Percentiles rank a stretch among this genome's conserved stretches.
These are phyloP conservation scores for Dendropsophus ebraccatus DNA, from an alignment of 2,113 vertebrate genomes.

Conservation along the genomic window DNA sequence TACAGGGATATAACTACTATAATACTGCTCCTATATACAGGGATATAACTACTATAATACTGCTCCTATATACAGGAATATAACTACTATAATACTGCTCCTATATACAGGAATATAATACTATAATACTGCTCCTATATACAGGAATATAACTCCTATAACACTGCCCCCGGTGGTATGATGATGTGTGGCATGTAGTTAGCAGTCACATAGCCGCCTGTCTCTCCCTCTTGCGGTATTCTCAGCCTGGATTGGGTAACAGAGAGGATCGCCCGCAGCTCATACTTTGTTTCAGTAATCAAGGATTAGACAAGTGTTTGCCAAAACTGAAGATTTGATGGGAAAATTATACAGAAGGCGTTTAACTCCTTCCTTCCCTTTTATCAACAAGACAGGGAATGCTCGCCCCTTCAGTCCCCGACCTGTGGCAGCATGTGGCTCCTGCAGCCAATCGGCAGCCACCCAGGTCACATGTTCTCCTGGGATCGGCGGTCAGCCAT, in stretches of 20 bases:
- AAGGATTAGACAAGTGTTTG: conserved; percentile 28
- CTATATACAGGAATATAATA: neutral
- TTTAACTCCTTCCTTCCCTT: neutral
- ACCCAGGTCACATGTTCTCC: too few species aligned
- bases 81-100: conserved; percentile 13
- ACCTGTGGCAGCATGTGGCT: too few species aligned
- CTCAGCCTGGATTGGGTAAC: neutral
- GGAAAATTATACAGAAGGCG: conserved; percentile 13
- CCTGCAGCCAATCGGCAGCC: too few species aligned
- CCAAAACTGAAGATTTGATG: conserved; percentile 36
- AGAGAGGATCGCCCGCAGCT: neutral
- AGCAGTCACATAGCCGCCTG: too few species aligned
- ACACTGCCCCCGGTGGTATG: neutral
- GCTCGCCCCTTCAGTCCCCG: too few species aligned
- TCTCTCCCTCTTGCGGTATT: neutral
- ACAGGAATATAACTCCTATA: neutral
- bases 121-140: neutral
- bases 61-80: conserved; percentile 3
- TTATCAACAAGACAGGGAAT: too few species aligned
- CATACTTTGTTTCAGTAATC: conserved; percentile 41
- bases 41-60: conserved; percentile 5
- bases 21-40: neutral
- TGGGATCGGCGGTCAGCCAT: too few species aligned
- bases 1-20: neutral
- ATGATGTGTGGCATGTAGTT: too few species aligned